Evolutionary conservation across 2,797 vertebrate species (phyloP), one percentile per base, ranked within the genome.

Genomic region (Dallia pectoralis): DNA sequence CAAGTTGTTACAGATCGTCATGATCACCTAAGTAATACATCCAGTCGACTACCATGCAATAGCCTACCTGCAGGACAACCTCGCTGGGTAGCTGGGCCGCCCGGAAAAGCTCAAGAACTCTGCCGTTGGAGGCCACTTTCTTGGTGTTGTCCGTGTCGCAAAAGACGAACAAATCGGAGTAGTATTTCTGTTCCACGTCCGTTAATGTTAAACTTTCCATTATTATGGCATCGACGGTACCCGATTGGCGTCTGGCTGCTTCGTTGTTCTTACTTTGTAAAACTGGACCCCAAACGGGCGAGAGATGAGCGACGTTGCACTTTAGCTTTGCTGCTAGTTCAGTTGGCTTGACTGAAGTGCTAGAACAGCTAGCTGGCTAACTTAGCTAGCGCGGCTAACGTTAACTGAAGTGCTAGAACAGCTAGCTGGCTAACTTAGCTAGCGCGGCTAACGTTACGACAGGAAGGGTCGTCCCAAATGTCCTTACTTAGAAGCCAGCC

Each of bases 61-160:
- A 53, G 49, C 82, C 91, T 91, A 98, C 97, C 97, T 99, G 97
- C 80, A 96, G 88, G 85, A 97, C 95, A 88, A 97, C 95, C 90
- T 98, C 97, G 91, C 88, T 95, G 80, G 96, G 95, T 63, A 98
- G 94, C 94, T 99, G 97, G 86, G 97, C 96, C 91, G 97, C 96
- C 92, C 96, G 93, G 93, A 98, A 97, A 78, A 99, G 95, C 91
- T 98, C 97, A 84, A 97, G 92, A 87, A 98, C 97, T 87, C 96
- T 94, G 74, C 95, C 96, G 80, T 96, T 96, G 84, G 95, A 96
- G 72, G 95, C 96, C 89, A 98, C 96, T 94, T 99, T 99, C 88
- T 98, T 98, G 84, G 96, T 96, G 93, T 96, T 96, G 88, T 99
- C 97, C 84, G 96, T 96, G 93, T 98, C 97, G 94, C 97, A 98